Percentiles rank a stretch among this genome's conserved stretches.
Evolutionary conservation across 2,797 vertebrate species (phyloP).

Genomic region (Botia kubotai): DNA sequence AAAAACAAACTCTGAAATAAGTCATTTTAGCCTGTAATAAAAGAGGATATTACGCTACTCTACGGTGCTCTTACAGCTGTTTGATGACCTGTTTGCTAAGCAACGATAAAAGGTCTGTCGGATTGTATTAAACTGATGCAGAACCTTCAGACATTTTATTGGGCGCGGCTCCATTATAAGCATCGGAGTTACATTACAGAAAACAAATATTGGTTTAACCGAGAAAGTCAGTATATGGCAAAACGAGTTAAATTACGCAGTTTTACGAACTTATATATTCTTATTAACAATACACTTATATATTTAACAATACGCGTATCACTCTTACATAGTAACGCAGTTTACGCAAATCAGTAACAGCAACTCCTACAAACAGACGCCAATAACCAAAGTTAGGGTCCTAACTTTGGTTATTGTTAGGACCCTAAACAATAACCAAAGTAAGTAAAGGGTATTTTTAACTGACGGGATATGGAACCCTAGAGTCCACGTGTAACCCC

Average conservation of each 20-base stretch:
- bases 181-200: background rate
- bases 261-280: too few relatives aligned
- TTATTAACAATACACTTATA: too few relatives aligned
- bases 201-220: background rate
- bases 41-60: background rate
- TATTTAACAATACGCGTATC: too few relatives aligned
- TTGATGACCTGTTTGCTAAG: background rate
- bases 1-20: slow-evolving; percentile 25
- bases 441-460: background rate
- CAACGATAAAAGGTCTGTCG: background rate
- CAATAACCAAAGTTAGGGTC: background rate
- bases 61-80: background rate
- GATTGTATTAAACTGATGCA: background rate
- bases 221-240: background rate
- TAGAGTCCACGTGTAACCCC: slow-evolving; percentile 69
- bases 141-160: background rate
- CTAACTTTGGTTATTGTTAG: too few relatives aligned
- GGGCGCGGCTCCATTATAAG: background rate
- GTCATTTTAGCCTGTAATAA: slow-evolving; percentile 24
- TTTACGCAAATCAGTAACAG: background rate
- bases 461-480: slow-evolving; percentile 26
- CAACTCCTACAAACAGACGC: background rate
- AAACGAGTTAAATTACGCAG: too few relatives aligned
- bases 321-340: too few relatives aligned
- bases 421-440: too few relatives aligned